Evolutionary conservation across 2,113 vertebrate genomes (phyloP).

Genomic region (Colinus virginianus): DNA sequence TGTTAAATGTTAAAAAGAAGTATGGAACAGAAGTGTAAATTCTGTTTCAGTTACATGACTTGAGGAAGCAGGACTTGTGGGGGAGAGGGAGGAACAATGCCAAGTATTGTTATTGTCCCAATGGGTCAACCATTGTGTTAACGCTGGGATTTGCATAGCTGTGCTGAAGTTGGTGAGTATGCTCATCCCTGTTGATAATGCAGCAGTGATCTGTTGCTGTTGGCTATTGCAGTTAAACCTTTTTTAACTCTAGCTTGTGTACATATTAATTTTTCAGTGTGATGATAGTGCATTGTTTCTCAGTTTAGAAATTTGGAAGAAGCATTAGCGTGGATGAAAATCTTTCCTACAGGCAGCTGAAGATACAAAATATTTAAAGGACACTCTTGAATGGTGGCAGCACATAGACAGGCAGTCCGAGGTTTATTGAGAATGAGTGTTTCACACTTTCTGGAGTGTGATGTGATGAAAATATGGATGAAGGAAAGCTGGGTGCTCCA

Average conservation of each 20-base stretch:
- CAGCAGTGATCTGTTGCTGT: no score
- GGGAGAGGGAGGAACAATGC: not conserved
- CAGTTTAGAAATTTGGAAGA: not conserved
- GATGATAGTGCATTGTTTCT: rapidly evolving
- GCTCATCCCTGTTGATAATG: not conserved
- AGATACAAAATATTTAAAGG: not conserved
- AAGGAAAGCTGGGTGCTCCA: not conserved
- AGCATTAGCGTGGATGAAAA: not conserved
- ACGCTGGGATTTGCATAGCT: no score
- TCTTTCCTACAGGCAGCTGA: not conserved
- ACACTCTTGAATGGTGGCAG: rapidly evolving
- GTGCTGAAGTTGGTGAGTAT: no score
- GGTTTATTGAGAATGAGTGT: not conserved
- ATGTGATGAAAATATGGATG: not conserved
- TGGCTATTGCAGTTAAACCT: not conserved
- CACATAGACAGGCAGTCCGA: not conserved
- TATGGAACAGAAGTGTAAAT: not conserved
- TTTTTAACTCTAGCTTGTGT: no score
- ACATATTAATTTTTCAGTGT: not conserved
- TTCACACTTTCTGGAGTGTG: not conserved
- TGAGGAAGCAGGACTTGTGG: not conserved
- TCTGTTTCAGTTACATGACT: not conserved
- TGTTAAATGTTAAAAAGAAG: not conserved
- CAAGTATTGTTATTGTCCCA: not conserved
- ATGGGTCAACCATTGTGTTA: not conserved